Evolutionary conservation across 53 echinoderm and acorn worm species (phyloP), one percentile per base, ranked within the genome.

Genomic region (Arbacia lixula): DNA sequence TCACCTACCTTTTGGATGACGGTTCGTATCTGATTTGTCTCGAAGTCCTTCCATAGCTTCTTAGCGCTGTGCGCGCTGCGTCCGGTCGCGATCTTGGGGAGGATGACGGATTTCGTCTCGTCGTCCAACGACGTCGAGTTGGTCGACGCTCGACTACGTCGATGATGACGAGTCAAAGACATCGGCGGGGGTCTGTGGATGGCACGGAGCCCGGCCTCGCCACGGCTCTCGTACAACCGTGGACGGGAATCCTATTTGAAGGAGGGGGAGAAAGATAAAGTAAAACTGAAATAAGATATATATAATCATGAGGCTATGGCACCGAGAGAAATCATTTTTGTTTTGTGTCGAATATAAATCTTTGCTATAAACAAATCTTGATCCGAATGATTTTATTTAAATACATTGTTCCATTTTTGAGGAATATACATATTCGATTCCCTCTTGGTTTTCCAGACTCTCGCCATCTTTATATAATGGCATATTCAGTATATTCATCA

Each of bases 11-110:
- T 86, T 66, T 93, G 91, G 8, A 91, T 56, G 8, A 51, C 68
- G 6, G 88, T 69, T 22, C 72, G 66, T 19, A 93, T 93, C 35
- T 93, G 82, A 37, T 93, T 85, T 9, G 26, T 65, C 61, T 93
- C 93, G 31, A 87, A 80, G 35, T 90, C 90, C 14, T 87, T 64
- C 93, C 93, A 95, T 11, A 95, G 72, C 76, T 78, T 86, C 74
- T 93, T 95, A 22, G 95, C 95, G 31, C 95, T 95, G 36, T 74
- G 76, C 12, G 60, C 80, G 26, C 76, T 88, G 29, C 95, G 87
- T 46, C 95, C 95, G 0, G 88, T 88, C 31, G 93, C 87, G 54
- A 95, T 95, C 81, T 93, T 95, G 14, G 95, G 95, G 41, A 95
- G 61, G 14, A 63, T 22, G 32, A 71, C 43, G 0, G 85, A 36